A percentile compares a stretch with the other conserved stretches of the same genome.
phyloP scores from a whole-genome alignment of 2,113 vertebrate species.

The Gymnocephalus cernua region DNA sequence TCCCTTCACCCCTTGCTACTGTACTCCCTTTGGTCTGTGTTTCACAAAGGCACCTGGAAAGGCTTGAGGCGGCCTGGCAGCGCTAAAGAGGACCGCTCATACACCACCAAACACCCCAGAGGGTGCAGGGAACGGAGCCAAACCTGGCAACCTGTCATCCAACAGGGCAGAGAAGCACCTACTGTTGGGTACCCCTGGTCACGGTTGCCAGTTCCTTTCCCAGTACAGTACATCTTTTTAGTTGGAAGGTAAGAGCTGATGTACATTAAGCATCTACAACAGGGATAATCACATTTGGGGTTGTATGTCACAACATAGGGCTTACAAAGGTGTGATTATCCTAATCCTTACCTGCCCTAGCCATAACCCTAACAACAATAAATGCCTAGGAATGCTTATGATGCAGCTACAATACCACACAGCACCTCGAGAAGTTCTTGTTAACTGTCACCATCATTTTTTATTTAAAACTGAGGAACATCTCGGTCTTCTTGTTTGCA shows the following conservation, averaged over 20 bases:
- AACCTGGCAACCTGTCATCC: constrained; percentile 63
- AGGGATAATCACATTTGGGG: neutral
- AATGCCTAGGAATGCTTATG: neutral
- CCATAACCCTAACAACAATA: neutral
- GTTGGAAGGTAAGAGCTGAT: neutral
- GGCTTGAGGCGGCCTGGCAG: constrained; percentile 72
- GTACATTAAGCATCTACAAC: constrained; percentile 1
- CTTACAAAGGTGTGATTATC: neutral
- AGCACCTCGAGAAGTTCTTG: neutral
- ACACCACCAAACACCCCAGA: constrained; percentile 50
- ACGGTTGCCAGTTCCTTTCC: constrained; percentile 36
- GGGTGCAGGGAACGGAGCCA: constrained; percentile 45
- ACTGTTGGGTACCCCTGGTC: constrained; percentile 4
- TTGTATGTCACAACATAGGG: neutral
- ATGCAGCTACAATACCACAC: neutral
- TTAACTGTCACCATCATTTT: neutral
- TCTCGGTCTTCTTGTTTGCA: constrained; percentile 30
- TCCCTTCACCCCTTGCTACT: constrained; percentile 50
- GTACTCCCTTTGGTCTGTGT: constrained; percentile 72
- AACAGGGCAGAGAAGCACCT: constrained; percentile 29
- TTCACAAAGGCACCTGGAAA: constrained; percentile 79
- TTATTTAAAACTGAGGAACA: neutral
- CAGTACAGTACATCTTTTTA: constrained; percentile 30
- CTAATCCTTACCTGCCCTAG: neutral
- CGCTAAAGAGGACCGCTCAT: constrained; percentile 53